phyloP scores from a whole-genome alignment of 2,888 invertebrate species.

The Physocephala rufipes region DNA sequence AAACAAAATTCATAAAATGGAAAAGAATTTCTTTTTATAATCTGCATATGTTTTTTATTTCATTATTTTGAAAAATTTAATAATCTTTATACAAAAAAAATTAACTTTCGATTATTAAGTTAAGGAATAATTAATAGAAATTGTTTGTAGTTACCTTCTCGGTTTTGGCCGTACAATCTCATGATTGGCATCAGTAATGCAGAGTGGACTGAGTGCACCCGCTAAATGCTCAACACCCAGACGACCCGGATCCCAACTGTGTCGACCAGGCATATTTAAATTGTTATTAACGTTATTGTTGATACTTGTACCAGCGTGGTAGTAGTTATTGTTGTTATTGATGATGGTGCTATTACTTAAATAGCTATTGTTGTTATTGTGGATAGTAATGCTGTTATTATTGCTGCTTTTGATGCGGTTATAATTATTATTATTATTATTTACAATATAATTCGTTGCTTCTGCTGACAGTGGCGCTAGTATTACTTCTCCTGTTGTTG shows the following conservation, averaged over 20 bases:
- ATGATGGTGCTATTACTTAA: slow-evolving; percentile 34
- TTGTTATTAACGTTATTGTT: neutral
- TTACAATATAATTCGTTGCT: slow-evolving; percentile 31
- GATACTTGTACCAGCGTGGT: too few species aligned
- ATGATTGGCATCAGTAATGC: slow-evolving; percentile 79
- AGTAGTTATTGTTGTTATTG: slow-evolving; percentile 23
- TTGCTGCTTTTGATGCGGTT: slow-evolving; percentile 27
- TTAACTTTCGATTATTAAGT: neutral
- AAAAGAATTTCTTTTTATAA: too few species aligned
- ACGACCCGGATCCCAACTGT: slow-evolving; percentile 66
- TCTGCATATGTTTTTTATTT: neutral
- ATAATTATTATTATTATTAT: slow-evolving; percentile 19
- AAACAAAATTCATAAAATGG: too few species aligned
- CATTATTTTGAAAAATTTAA: neutral
- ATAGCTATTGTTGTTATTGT: slow-evolving; percentile 27
- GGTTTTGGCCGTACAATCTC: slow-evolving; percentile 88
- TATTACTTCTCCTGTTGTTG: slow-evolving; percentile 26
- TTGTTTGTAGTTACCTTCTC: slow-evolving; percentile 72
- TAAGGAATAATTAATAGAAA: neutral
- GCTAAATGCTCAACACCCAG: slow-evolving; percentile 71
- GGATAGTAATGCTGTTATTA: slow-evolving; percentile 28
- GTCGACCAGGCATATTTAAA: slow-evolving; percentile 59
- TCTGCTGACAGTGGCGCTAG: slow-evolving; percentile 13
- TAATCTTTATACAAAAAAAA: neutral
- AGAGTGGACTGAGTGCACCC: slow-evolving; percentile 72